Percentiles rank a stretch among this genome's conserved stretches.
These are phyloP conservation scores for Chaetops frenatus DNA, from an alignment of 2,113 vertebrate genomes.

Conservation along the genomic window DNA sequence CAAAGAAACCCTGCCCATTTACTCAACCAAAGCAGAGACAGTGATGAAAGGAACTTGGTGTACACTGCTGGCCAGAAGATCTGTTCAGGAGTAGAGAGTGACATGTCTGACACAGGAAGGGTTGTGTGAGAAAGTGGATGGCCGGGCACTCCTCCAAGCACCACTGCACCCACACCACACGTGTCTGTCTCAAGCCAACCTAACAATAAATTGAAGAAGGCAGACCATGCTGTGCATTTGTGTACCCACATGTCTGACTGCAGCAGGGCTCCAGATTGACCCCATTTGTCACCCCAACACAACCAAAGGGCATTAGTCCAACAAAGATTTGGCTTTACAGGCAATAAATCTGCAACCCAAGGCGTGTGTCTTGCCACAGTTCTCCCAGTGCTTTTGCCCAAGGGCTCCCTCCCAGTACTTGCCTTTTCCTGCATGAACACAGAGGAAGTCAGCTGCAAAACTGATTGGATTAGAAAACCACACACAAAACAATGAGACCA, in stretches of 20 bases:
- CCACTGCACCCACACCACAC: not conserved
- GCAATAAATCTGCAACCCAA: not conserved
- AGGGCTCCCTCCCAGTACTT: not conserved
- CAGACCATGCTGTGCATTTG: not conserved
- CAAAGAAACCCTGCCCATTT: fast-evolving
- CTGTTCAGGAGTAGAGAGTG: not conserved
- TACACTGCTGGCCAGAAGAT: not conserved
- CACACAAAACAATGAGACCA: not conserved
- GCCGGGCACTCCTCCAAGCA: not conserved
- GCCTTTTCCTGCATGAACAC: not conserved
- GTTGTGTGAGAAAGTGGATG: not conserved
- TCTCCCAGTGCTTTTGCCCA: not conserved
- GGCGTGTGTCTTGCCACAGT: not conserved
- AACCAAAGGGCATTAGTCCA: not conserved
- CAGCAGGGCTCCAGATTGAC: not conserved
- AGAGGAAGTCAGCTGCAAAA: fast-evolving
- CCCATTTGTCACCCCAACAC: not conserved
- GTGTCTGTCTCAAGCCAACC: not conserved
- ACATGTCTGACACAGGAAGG: not conserved
- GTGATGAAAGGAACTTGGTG: not conserved
- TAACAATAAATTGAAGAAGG: not conserved
- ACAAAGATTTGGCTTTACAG: not conserved
- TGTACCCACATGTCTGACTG: not conserved
- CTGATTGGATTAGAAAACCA: not conserved
- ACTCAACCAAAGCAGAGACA: not conserved